These are phyloP conservation scores for Leucophenga varia DNA, from an alignment of 1,140 invertebrate species.

Conservation along the genomic window DNA sequence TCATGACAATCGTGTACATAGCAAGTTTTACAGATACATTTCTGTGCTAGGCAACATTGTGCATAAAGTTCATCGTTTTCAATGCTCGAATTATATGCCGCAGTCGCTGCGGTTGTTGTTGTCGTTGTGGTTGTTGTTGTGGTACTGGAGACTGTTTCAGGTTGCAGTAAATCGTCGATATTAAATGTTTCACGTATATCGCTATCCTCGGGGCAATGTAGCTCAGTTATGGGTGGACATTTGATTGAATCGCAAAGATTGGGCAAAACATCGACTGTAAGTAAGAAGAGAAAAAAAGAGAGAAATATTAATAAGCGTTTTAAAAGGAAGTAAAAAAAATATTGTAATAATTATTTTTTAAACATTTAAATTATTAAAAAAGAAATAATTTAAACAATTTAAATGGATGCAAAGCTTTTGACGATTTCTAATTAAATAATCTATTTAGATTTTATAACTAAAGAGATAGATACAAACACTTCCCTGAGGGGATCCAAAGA, in stretches of 20 bases:
- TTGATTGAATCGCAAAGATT: constrained; percentile 30
- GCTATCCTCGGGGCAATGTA: constrained; percentile 46
- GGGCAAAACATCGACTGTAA: constrained; percentile 13
- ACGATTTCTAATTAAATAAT: too few relatives aligned
- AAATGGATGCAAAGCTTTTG: too few relatives aligned
- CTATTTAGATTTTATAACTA: too few relatives aligned
- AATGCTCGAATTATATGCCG: constrained; percentile 14
- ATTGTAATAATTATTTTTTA: too few relatives aligned
- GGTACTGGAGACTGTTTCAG: constrained; percentile 20
- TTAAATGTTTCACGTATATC: constrained; percentile 28
- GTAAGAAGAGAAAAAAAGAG: constrained; percentile 9
- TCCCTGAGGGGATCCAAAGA: too few relatives aligned
- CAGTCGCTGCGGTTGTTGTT: background rate
- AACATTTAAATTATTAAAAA: too few relatives aligned
- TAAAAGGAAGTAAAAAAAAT: too few relatives aligned
- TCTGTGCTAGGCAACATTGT: constrained; percentile 38
- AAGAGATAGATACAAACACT: too few relatives aligned
- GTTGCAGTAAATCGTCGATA: constrained; percentile 23
- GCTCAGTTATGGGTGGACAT: constrained; percentile 41
- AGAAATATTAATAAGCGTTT: background rate
- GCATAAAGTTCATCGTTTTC: constrained; percentile 29
- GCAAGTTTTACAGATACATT: constrained; percentile 46
- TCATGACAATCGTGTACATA: constrained; percentile 39
- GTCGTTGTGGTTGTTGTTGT: background rate
- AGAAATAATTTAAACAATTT: too few relatives aligned